Percentiles rank a stretch among this genome's conserved stretches.
phyloP scores from a whole-genome alignment of 1,140 invertebrate species.

The Ceratosolen solmsi region DNA sequence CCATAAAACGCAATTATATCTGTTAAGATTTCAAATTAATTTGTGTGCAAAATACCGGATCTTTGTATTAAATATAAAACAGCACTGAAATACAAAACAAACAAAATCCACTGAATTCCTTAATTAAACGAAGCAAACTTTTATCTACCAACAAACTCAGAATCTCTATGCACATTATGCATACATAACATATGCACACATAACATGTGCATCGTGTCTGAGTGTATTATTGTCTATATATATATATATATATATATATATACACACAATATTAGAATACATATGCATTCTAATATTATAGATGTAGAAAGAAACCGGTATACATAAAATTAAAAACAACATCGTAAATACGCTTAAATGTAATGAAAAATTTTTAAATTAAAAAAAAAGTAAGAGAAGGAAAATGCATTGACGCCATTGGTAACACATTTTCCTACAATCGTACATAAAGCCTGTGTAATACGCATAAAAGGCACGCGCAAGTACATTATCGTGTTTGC shows the following conservation, averaged over 20 bases:
- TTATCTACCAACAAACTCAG: slow-evolving; percentile 8
- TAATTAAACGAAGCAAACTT: slow-evolving; percentile 25
- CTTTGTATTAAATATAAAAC: background rate
- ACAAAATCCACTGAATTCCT: background rate
- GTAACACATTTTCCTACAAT: background rate
- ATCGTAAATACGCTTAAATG: background rate
- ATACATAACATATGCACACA: too few species aligned
- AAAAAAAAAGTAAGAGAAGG: background rate
- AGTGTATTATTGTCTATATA: too few species aligned
- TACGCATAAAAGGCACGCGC: background rate
- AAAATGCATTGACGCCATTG: background rate
- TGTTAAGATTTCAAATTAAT: slow-evolving; percentile 11
- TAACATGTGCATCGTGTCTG: too few species aligned
- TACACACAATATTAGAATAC: too few species aligned
- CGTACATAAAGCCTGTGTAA: background rate
- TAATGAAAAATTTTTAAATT: background rate
- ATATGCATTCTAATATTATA: background rate
- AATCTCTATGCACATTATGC: background rate
- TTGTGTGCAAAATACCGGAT: slow-evolving; percentile 11
- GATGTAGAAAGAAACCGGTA: slow-evolving; percentile 18
- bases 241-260: too few species aligned
- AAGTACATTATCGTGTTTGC: background rate
- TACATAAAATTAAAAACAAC: slow-evolving; percentile 28
- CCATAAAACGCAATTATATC: background rate
- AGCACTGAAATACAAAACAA: background rate